Percentiles rank a stretch among this genome's conserved stretches.
Evolutionary conservation across 2,113 vertebrate genomes (phyloP).

Genomic region (Pterocles burchelli): DNA sequence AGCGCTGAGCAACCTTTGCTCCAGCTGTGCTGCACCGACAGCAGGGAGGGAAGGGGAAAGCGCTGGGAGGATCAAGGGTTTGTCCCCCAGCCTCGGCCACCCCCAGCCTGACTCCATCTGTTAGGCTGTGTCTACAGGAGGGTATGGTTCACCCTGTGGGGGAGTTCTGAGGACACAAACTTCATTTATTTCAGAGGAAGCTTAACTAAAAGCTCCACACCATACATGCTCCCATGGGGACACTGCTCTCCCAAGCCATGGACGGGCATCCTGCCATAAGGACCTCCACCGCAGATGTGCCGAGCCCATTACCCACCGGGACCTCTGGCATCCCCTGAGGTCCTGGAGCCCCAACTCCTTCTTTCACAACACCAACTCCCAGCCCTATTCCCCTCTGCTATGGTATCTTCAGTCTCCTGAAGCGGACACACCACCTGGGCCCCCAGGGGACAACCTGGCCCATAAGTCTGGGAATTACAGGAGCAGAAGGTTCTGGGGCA

Average conservation of each 20-base stretch:
- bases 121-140: not conserved
- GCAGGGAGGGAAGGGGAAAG: not conserved
- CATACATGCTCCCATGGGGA: rapidly evolving
- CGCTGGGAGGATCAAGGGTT: not conserved
- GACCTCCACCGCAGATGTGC: not conserved
- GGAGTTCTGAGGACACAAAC: not conserved
- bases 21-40: not conserved
- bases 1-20: not conserved
- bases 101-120: not conserved
- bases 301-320: rapidly evolving
- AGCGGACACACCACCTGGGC: not conserved
- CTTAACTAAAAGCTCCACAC: not conserved
- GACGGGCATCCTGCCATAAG: not conserved
- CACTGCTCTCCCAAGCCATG: rapidly evolving
- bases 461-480: not conserved
- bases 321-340: not conserved
- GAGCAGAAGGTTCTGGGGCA: not conserved
- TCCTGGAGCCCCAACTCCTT: not conserved
- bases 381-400: not conserved
- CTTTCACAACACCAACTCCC: not conserved
- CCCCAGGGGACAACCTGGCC: not conserved
- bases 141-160: not conserved
- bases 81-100: not conserved
- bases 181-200: not conserved
- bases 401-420: not conserved